Percentiles rank a stretch among this genome's conserved stretches.
phyloP scores from a whole-genome alignment of 2,113 vertebrate genomes.

The Leptobrachium leishanense region DNA sequence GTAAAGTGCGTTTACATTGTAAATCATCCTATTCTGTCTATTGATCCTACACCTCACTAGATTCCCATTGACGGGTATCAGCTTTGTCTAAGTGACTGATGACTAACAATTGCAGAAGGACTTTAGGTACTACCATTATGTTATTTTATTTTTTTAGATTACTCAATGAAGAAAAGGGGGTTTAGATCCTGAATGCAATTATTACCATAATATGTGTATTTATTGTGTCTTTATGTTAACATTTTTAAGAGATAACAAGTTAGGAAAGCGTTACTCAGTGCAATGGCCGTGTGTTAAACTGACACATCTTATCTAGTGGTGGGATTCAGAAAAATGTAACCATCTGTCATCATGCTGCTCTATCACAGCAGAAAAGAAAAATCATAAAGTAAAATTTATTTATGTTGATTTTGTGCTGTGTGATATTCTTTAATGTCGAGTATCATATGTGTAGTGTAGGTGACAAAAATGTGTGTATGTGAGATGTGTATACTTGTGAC shows the following conservation, averaged over 20 bases:
- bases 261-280: too few relatives aligned
- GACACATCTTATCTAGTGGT: too few relatives aligned
- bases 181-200: background rate
- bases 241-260: background rate
- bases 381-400: too few relatives aligned
- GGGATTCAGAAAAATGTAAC: too few relatives aligned
- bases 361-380: too few relatives aligned
- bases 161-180: background rate
- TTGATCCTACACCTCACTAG: conserved; percentile 12
- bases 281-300: too few relatives aligned
- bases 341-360: too few relatives aligned
- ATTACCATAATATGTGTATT: background rate
- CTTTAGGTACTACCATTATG: background rate
- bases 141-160: background rate
- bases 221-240: background rate
- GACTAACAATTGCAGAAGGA: background rate
- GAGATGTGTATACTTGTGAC: too few relatives aligned
- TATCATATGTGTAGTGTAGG: too few relatives aligned
- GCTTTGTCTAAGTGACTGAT: background rate
- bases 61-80: background rate
- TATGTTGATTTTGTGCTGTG: too few relatives aligned
- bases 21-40: background rate
- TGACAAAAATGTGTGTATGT: too few relatives aligned
- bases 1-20: background rate
- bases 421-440: too few relatives aligned